Base-by-base conservation (phyloP, 2,113 vertebrate genomes). In the Ploceus nigricollis region DNA sequence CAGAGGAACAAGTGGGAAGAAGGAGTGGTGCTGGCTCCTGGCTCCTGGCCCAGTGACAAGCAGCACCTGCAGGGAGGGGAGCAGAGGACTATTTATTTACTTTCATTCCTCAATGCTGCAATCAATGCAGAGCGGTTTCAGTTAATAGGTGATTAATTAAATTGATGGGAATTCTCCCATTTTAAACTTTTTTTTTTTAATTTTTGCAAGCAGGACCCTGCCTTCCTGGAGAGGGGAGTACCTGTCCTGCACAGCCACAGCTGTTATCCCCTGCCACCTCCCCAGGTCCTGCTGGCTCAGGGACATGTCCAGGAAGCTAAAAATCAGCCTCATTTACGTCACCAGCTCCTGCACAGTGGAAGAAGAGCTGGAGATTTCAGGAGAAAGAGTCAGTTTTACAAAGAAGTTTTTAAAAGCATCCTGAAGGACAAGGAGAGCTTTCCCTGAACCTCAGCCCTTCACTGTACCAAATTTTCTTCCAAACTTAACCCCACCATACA, bases 211-310 rank as follows among this genome's bases (percentile, higher is more conserved):
- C 9, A 6, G 44, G 50, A 39, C 10, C 10, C 9, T 44, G n/a
- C 10, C 25, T 75, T 51, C 17, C 50, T 14, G 3, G 2, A 17
- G 8, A 8, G 9, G 5, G 5, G 8, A 21, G 5, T 44, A 42
- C 22, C 33, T 39, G 54, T 72, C 44, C 68, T 0, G 0, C 1
- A 0, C 10, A 54, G 44, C 28, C 37, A 51, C 6, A 5, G 64
- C 28, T 30, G 12, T 45, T 37, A 15, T n/a, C 13, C 8, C 23
- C 37, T 63, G 47, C 33, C 58, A 66, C 13, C n/a, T 45, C 27
- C 37, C 6, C 24, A 11, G 2, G 8, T 35, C 51, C 60, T 87
- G 39, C 56, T 37, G 51, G 33, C 28, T n/a, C 57, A 53, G 7
- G 21, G 15, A 70, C 21, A 6, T 2, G 23, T 37, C 44, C 33